Percentiles rank a stretch among this genome's conserved stretches.
Evolutionary conservation across 64 coral and sea anemone genomes (phyloP).

Genomic region (Stichodactyla mertensii): DNA sequence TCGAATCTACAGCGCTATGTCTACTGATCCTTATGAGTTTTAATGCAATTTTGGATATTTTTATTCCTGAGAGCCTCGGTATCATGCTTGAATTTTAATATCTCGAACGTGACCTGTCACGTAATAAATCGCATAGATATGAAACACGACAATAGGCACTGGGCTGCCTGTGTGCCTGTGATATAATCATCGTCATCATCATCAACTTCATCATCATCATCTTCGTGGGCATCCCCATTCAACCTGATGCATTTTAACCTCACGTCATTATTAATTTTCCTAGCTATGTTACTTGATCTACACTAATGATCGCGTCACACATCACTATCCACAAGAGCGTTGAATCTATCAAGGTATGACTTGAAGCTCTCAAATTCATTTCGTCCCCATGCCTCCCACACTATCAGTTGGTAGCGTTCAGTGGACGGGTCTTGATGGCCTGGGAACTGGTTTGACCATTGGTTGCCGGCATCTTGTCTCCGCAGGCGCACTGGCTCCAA

Average conservation of each 20-base stretch:
- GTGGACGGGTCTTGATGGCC: constrained; percentile 42
- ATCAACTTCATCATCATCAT: background rate
- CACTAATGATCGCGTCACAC: background rate
- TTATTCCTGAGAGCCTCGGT: too few relatives aligned
- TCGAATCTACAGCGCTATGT: too few relatives aligned
- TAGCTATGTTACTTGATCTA: background rate
- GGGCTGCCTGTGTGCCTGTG: background rate
- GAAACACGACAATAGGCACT: background rate
- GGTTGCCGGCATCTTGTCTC: constrained; percentile 17
- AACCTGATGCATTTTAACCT: background rate
- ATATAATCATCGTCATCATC: background rate
- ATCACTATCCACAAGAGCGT: constrained; percentile 19
- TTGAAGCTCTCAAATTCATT: constrained; percentile 55
- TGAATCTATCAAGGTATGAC: constrained; percentile 54
- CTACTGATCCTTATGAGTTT: too few relatives aligned
- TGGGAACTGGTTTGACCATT: constrained; percentile 7
- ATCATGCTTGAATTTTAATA: too few relatives aligned
- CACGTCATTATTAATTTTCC: background rate
- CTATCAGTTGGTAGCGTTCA: constrained; percentile 74
- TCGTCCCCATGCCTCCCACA: constrained; percentile 84
- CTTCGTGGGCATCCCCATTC: too few relatives aligned
- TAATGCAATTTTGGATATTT: too few relatives aligned
- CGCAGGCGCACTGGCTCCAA: constrained; percentile 45
- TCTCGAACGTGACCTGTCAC: too few relatives aligned
- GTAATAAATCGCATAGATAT: too few relatives aligned